These are phyloP conservation scores for Oryzias javanicus DNA, from an alignment of 2,113 vertebrate species.

Conservation along the genomic window DNA sequence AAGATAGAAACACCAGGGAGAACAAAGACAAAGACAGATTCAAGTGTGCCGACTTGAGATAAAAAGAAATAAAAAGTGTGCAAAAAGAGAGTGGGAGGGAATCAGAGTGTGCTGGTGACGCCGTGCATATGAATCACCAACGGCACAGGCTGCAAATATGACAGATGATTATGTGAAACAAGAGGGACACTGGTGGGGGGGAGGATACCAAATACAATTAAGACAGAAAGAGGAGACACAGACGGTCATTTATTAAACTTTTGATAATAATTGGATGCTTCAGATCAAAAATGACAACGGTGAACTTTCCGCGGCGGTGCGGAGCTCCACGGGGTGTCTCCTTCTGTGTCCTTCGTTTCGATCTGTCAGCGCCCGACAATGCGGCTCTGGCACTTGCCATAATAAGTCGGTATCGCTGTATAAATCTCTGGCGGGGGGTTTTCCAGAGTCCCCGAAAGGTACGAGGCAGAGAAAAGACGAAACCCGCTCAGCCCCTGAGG, in stretches of 20 bases:
- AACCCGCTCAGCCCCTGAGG: conserved; percentile 48
- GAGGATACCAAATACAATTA: conserved; percentile 8
- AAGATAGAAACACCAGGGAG: conserved; percentile 29
- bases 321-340: neutral
- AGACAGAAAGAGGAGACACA: conserved; percentile 12
- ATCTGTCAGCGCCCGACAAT: conserved; percentile 35
- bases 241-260: conserved; percentile 38
- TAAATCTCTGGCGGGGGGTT: conserved; percentile 50
- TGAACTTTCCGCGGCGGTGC: conserved; percentile 19
- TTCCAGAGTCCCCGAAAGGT: conserved; percentile 26
- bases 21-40: conserved; percentile 37
- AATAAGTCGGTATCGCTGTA: conserved; percentile 44
- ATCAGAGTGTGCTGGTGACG: conserved; percentile 34
- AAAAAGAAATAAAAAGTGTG: conserved; percentile 38
- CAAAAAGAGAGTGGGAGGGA: conserved; percentile 44
- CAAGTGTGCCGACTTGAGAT: conserved; percentile 33
- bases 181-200: conserved; percentile 26
- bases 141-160: conserved; percentile 35
- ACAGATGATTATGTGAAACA: conserved; percentile 46
- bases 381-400: conserved; percentile 40
- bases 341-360: neutral
- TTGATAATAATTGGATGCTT: conserved; percentile 34
- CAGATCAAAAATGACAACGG: conserved; percentile 38
- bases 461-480: conserved; percentile 46
- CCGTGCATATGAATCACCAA: conserved; percentile 47